Evolutionary conservation across 2,797 vertebrate species (phyloP).

Genomic region (Etheostoma nigrum): DNA sequence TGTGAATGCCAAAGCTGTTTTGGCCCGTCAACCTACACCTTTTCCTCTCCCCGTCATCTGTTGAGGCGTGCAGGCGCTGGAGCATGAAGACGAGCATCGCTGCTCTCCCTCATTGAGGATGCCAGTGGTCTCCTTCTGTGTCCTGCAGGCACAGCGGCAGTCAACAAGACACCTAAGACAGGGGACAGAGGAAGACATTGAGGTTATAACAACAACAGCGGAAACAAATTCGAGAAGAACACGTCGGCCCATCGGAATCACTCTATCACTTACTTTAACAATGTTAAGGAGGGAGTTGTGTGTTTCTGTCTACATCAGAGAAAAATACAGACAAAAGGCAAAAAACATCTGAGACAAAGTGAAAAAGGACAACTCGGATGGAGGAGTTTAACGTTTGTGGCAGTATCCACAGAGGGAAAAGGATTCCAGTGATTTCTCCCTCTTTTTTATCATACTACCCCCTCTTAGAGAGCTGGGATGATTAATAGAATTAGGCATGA

Average conservation of each 20-base stretch:
- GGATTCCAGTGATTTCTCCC: constrained; percentile 40
- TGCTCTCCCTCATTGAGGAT: constrained; percentile 68
- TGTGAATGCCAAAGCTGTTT: constrained; percentile 62
- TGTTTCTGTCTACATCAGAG: constrained; percentile 21
- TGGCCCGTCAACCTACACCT: constrained; percentile 77
- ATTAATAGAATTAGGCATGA: constrained; percentile 70
- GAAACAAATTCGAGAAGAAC: constrained; percentile 59
- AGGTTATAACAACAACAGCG: constrained; percentile 64
- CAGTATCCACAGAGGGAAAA: constrained; percentile 37
- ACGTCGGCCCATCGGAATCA: constrained; percentile 44
- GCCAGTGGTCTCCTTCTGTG: constrained; percentile 67
- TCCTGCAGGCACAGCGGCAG: constrained; percentile 73
- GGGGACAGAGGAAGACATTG: constrained; percentile 59
- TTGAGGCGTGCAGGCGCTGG: constrained; percentile 59
- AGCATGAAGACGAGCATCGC: constrained; percentile 69
- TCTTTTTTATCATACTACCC: constrained; percentile 41
- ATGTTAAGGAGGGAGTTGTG: constrained; percentile 27
- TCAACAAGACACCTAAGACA: constrained; percentile 59
- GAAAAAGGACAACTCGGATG: background rate
- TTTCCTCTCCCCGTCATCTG: constrained; percentile 77
- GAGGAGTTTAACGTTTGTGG: constrained; percentile 30
- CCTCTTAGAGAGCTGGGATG: constrained; percentile 47
- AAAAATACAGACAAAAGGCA: constrained; percentile 19
- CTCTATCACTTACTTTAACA: constrained; percentile 56
- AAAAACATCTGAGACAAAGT: constrained; percentile 37